Base-by-base conservation (phyloP, 2,797 vertebrate genomes). In the Falco novaeseelandiae region DNA sequence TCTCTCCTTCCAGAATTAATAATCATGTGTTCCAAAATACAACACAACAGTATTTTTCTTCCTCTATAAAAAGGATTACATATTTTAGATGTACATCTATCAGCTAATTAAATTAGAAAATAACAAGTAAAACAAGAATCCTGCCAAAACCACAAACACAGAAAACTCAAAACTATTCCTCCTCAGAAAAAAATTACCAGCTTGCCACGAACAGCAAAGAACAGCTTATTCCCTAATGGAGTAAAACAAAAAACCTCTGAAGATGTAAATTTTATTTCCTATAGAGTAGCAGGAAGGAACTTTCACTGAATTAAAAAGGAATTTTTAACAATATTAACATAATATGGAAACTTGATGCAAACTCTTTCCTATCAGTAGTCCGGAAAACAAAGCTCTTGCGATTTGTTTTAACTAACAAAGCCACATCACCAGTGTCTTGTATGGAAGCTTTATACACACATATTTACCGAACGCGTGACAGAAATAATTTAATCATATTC, bases 1-100 rank as follows among this genome's bases (percentile, higher is more conserved):
- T 86, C 44, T 91, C 54, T 76, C 63, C 54, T 83, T 89, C 67
- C 54, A 87, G 52, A 78, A 55, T 78, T 91, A 83, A 81, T 32
- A 88, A 65, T 81, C 36, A 83, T 2, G 27, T 49, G 10, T 80
- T 89, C 74, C 89, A 97, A 97, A 97, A 93, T 74, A 91, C 21
- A 83, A 93, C n/a, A 78, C 1, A 55, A 34, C 11, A 83, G 26
- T 54, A 83, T 87, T 90, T 84, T 86, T 96, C 54, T 74, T 83
- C n/a, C 52, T 88, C 52, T 62, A n/a, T 52, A 74, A 71, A 74
- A 74, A 93, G 20, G 9, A 44, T 76, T 70, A 81, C 14, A 10
- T 86, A 80, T 51, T 70, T 83, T 36, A 48, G 11, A 48, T 55
- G 84, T 1, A 58, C 22, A 69, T 55, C 10, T 72, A 57, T 44